A percentile compares a stretch with the other conserved stretches of the same genome.
phyloP scores from a whole-genome alignment of 2,888 invertebrate genomes.

The Neoscelio sp. region DNA sequence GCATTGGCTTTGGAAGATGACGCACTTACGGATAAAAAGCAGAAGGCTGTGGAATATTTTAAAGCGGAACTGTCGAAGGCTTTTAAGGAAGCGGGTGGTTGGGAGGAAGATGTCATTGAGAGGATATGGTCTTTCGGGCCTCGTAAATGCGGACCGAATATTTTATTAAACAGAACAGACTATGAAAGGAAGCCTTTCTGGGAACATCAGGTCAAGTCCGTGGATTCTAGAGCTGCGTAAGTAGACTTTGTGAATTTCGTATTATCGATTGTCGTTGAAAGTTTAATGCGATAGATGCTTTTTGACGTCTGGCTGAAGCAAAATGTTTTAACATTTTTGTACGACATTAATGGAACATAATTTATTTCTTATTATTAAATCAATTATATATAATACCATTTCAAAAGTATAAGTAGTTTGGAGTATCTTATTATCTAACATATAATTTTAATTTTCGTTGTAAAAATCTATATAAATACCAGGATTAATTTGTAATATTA shows the following conservation, averaged over 20 bases:
- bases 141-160: conserved; percentile 93
- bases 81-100: conserved; percentile 85
- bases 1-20: conserved; percentile 71
- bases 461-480: no score
- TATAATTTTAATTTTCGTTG: no score
- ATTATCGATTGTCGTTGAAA: no score
- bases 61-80: conserved; percentile 86
- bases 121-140: conserved; percentile 97
- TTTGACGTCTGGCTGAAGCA: no score
- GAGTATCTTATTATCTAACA: no score
- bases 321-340: no score
- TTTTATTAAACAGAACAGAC: conserved; percentile 93
- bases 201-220: conserved; percentile 75
- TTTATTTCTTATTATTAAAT: no score
- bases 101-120: conserved; percentile 84
- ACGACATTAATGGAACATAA: no score
- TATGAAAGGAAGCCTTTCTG: conserved; percentile 86
- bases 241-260: conserved; percentile 55
- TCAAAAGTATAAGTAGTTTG: no score
- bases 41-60: conserved; percentile 80
- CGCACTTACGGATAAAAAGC: conserved; percentile 74
- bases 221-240: conserved; percentile 76
- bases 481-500: no score
- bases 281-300: no score
- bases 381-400: no score